Evolutionary conservation across 1,140 invertebrate species (phyloP).

Genomic region (Drosophila erecta): DNA sequence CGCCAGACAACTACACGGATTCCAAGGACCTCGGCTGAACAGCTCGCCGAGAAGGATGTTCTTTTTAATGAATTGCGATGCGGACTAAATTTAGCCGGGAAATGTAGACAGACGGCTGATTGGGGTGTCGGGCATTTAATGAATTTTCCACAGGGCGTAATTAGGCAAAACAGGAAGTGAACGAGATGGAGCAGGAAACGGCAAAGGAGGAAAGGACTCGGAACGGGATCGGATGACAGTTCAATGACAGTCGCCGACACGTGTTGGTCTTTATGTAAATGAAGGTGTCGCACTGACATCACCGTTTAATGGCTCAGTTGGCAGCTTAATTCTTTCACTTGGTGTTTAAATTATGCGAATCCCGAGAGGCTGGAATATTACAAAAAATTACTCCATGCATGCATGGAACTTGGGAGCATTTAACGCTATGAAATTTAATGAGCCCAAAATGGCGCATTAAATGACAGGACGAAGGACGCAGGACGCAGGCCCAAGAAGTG

Average conservation of each 20-base stretch:
- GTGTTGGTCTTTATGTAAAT: constrained; percentile 55
- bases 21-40: constrained; percentile 29
- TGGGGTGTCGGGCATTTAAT: constrained; percentile 53
- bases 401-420: constrained; percentile 19
- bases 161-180: constrained; percentile 47
- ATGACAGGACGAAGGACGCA: constrained; percentile 28
- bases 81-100: constrained; percentile 49
- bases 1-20: constrained; percentile 22
- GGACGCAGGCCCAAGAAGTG: constrained; percentile 13
- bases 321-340: constrained; percentile 34
- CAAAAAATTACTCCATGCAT: constrained; percentile 44
- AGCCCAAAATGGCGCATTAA: constrained; percentile 58
- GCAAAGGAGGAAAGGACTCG: background rate
- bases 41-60: constrained; percentile 50
- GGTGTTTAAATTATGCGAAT: constrained; percentile 67
- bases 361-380: constrained; percentile 24
- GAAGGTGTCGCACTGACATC: constrained; percentile 57
- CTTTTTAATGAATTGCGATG: constrained; percentile 70
- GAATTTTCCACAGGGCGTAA: constrained; percentile 55
- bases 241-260: constrained; percentile 50
- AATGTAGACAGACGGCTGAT: constrained; percentile 20
- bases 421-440: constrained; percentile 68
- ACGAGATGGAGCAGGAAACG: background rate
- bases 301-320: constrained; percentile 39
- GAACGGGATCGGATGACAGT: constrained; percentile 50